These are phyloP conservation scores for Galleria mellonella DNA, from an alignment of 1,140 invertebrate genomes.

Conservation along the genomic window DNA sequence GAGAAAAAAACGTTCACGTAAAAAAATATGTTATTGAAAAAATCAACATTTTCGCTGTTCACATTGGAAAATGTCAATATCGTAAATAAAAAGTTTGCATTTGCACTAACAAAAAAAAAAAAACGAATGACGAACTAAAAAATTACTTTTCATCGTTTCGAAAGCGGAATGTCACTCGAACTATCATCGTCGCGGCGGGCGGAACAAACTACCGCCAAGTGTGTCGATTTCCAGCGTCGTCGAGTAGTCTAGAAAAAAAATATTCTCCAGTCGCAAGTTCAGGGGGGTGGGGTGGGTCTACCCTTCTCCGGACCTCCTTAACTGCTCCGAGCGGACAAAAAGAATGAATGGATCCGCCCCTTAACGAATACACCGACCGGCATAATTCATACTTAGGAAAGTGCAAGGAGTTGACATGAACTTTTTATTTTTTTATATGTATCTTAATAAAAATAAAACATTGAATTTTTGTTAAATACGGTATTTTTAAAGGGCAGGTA, in stretches of 20 bases:
- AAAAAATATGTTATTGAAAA: too few species aligned
- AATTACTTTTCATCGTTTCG: constrained; percentile 41
- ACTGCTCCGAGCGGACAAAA: constrained; percentile 67
- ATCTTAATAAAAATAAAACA: constrained; percentile 13
- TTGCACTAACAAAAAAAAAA: not conserved
- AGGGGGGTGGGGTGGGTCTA: constrained; percentile 33
- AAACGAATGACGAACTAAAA: constrained; percentile 9
- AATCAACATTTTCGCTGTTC: too few species aligned
- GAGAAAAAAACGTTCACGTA: too few species aligned
- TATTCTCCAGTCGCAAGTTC: constrained; percentile 68
- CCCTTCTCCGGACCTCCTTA: constrained; percentile 59
- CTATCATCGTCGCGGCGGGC: constrained; percentile 56
- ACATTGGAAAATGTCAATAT: too few species aligned
- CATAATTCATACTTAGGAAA: constrained; percentile 72
- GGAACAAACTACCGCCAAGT: constrained; percentile 70
- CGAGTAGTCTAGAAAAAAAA: constrained; percentile 67
- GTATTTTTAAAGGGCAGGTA: too few species aligned
- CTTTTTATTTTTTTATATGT: constrained; percentile 36
- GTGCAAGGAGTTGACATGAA: constrained; percentile 66
- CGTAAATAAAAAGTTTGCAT: too few species aligned
- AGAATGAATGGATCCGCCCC: constrained; percentile 73
- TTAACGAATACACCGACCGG: constrained; percentile 71
- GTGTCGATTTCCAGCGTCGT: constrained; percentile 70
- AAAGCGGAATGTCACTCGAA: constrained; percentile 62
- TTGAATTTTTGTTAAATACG: constrained; percentile 9